Evolutionary conservation across 2,888 invertebrate species (phyloP).

Genomic region (Agonopterix heracliana): DNA sequence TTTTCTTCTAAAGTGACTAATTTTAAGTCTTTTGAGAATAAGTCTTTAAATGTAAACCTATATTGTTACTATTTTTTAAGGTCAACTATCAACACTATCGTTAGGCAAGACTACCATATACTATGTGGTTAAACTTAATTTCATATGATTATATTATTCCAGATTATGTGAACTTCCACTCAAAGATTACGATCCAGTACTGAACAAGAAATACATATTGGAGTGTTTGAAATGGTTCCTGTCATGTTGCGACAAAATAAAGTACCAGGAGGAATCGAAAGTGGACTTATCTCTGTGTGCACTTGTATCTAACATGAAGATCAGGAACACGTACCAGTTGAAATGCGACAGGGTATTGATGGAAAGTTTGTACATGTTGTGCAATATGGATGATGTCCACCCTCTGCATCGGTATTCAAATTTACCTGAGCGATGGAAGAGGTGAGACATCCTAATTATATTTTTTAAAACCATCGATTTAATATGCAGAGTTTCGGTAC

Average conservation of each 20-base stretch:
- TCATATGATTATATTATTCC: constrained; percentile 20
- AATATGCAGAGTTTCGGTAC: too few species aligned
- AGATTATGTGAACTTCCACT: constrained; percentile 78
- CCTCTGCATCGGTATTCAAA: constrained; percentile 71
- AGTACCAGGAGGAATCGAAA: constrained; percentile 22
- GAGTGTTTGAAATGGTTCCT: constrained; percentile 84
- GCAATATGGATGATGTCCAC: constrained; percentile 78
- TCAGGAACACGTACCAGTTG: constrained; percentile 20
- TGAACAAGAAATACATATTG: constrained; percentile 81
- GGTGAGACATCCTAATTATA: constrained; percentile 37
- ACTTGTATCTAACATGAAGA: constrained; percentile 23
- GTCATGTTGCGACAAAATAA: constrained; percentile 66
- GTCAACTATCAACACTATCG: too few species aligned
- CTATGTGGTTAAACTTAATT: too few species aligned
- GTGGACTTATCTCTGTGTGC: too few species aligned
- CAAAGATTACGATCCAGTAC: constrained; percentile 78
- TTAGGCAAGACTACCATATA: too few species aligned
- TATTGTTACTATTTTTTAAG: too few species aligned
- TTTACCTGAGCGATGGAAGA: constrained; percentile 55
- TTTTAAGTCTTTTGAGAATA: too few species aligned
- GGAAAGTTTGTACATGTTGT: constrained; percentile 81
- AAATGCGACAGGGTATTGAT: constrained; percentile 67
- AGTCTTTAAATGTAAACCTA: too few species aligned
- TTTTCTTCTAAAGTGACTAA: too few species aligned
- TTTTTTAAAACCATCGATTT: too few species aligned